A percentile compares a stretch with the other conserved stretches of the same genome.
phyloP scores from a whole-genome alignment of 1,140 invertebrate genomes.

The Bombus polaris region DNA sequence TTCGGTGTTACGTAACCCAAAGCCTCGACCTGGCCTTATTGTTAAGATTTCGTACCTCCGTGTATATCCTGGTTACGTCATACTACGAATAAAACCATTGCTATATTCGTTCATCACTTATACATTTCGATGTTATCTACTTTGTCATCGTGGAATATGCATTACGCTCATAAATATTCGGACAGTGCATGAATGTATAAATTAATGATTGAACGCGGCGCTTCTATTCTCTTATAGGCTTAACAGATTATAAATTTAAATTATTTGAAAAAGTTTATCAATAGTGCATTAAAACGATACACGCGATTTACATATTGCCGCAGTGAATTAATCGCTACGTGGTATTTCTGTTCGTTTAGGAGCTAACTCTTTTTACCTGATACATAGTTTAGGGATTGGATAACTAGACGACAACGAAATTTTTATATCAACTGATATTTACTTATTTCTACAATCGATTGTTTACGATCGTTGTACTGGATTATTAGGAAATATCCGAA shows the following conservation, averaged over 20 bases:
- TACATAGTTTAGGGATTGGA: no score
- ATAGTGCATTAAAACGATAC: neutral
- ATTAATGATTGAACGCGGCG: neutral
- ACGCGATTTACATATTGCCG: no score
- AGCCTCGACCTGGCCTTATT: neutral
- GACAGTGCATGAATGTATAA: neutral
- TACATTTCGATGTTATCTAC: neutral
- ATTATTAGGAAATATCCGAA: no score
- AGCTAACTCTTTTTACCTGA: no score
- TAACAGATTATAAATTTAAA: constrained; percentile 1
- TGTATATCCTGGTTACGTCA: neutral
- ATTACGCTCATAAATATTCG: neutral
- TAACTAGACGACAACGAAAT: no score
- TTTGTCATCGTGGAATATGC: neutral
- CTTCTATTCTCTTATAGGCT: neutral
- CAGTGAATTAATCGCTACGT: no score
- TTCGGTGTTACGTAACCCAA: neutral
- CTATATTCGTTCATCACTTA: neutral
- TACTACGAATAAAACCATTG: neutral
- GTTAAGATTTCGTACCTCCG: neutral
- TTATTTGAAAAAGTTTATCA: neutral
- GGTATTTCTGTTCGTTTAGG: no score
- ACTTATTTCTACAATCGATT: no score
- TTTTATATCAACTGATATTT: no score
- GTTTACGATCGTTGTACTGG: no score